phyloP scores from a whole-genome alignment of 2,888 invertebrate species.

The Alentia gelatinosa region DNA sequence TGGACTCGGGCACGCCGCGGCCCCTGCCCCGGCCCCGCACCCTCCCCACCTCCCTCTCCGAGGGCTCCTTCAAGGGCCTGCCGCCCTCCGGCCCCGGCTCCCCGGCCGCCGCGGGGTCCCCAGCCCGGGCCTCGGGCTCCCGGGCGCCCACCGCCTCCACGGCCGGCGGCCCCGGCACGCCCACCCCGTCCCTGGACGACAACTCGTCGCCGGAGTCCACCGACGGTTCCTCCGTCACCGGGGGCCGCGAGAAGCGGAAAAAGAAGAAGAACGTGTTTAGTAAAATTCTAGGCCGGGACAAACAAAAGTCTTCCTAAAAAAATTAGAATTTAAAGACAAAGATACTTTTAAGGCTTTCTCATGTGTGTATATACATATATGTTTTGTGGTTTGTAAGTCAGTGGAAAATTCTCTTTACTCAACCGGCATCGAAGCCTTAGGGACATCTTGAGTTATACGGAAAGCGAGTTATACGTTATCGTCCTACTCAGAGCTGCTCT shows the following conservation, averaged over 20 bases:
- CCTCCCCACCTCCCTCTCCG: slow-evolving; percentile 13
- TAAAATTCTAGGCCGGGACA: not conserved
- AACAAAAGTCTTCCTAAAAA: slow-evolving; percentile 15
- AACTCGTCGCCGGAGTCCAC: slow-evolving; percentile 53
- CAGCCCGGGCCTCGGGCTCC: not conserved
- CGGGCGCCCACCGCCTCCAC: not conserved
- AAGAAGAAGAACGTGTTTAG: slow-evolving; percentile 45
- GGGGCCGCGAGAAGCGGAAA: not conserved
- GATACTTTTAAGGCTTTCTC: not conserved
- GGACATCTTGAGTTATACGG: not conserved
- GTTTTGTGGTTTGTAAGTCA: not conserved
- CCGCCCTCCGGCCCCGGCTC: not conserved
- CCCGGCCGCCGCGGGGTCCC: not conserved
- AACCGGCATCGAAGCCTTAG: not conserved
- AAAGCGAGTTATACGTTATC: not conserved
- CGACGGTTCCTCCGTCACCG: slow-evolving; percentile 13
- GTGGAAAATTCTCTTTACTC: not conserved
- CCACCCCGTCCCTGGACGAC: slow-evolving; percentile 18
- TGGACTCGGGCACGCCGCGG: not conserved
- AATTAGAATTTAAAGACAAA: too few species aligned
- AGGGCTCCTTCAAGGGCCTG: slow-evolving; percentile 35
- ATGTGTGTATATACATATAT: not conserved
- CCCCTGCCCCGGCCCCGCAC: not conserved
- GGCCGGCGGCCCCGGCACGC: not conserved
- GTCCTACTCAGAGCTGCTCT: not conserved